phyloP scores from a whole-genome alignment of 2,797 vertebrate genomes.

The Anomalospiza imberbis region DNA sequence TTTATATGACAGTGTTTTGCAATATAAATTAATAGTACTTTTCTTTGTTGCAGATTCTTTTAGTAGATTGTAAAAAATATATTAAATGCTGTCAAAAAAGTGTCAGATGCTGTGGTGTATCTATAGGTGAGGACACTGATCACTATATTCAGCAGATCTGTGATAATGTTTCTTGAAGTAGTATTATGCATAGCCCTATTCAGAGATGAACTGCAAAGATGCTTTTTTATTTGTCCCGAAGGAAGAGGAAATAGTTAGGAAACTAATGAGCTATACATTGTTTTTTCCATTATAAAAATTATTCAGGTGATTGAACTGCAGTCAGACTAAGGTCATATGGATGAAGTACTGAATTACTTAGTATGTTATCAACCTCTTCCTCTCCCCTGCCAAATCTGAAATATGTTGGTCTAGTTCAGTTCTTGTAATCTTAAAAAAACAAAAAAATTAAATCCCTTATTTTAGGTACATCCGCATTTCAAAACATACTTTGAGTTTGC shows the following conservation, averaged over 20 bases:
- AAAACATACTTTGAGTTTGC: background rate
- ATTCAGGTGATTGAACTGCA: slow-evolving; percentile 8
- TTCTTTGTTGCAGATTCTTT: background rate
- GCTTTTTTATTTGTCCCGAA: slow-evolving; percentile 12
- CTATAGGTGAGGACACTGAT: background rate
- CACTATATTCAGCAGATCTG: background rate
- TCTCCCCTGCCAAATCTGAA: background rate
- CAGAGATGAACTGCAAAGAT: background rate
- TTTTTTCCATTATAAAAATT: slow-evolving; percentile 8
- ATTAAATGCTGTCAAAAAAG: background rate
- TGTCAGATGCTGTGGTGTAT: background rate
- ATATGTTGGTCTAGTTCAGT: background rate
- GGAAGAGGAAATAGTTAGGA: slow-evolving; percentile 14
- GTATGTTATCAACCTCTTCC: background rate
- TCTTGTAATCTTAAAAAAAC: background rate
- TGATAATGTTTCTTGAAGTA: background rate
- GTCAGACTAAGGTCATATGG: background rate
- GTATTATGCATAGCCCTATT: background rate
- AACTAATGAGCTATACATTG: background rate
- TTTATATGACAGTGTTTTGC: background rate
- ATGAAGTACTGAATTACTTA: background rate
- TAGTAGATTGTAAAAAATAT: background rate
- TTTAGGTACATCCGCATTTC: background rate
- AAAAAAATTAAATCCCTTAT: background rate
- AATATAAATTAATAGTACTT: background rate